Evolutionary conservation across 2,797 vertebrate genomes (phyloP).

Genomic region (Sebastiscus albofasciatus): DNA sequence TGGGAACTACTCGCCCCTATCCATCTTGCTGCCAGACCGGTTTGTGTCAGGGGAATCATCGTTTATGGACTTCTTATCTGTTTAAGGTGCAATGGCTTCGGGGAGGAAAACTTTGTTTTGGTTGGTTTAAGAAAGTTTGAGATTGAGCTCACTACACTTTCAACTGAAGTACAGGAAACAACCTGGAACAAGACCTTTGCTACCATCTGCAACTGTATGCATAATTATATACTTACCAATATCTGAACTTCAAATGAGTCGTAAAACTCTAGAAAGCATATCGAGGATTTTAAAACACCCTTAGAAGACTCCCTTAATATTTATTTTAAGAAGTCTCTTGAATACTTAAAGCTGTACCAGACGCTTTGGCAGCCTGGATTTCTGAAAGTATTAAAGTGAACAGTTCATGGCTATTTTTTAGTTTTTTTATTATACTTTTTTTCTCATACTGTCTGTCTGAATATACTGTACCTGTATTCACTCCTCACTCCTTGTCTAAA

Average conservation of each 20-base stretch:
- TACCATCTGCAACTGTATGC: not conserved
- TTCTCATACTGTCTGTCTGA: no score
- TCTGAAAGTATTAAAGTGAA: not conserved
- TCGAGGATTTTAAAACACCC: not conserved
- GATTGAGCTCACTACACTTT: not conserved
- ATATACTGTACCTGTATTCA: no score
- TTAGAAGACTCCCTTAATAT: not conserved
- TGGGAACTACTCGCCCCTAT: not conserved
- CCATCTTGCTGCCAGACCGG: conserved; percentile 35
- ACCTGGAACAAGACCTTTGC: not conserved
- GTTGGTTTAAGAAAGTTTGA: conserved; percentile 43
- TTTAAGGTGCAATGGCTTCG: conserved; percentile 36
- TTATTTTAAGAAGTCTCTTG: not conserved
- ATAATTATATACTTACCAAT: not conserved
- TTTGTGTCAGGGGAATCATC: conserved; percentile 42
- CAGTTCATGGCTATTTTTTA: no score
- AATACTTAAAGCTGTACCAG: not conserved
- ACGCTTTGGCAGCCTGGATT: not conserved
- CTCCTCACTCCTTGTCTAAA: no score
- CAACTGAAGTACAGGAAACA: not conserved
- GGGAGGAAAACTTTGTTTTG: conserved; percentile 20
- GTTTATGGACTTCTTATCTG: conserved; percentile 55
- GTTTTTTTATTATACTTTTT: no score
- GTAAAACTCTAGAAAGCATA: not conserved
- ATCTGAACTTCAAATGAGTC: conserved; percentile 2